phyloP scores from a whole-genome alignment of 1,140 invertebrate genomes.

The Helicoverpa armigera region DNA sequence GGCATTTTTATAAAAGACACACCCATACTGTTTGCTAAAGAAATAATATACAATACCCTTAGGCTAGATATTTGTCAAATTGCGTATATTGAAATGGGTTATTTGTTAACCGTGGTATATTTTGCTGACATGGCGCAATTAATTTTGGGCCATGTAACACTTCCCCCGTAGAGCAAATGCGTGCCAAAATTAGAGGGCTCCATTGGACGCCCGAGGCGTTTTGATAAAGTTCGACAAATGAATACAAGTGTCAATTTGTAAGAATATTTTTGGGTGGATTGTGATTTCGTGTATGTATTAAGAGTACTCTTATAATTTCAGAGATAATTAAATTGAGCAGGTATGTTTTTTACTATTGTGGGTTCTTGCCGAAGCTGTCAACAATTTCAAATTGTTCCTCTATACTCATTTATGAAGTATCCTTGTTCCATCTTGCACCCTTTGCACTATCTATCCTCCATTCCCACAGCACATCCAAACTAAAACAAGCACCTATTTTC shows the following conservation, averaged over 20 bases:
- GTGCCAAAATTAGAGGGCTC: conserved; percentile 23
- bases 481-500: not conserved
- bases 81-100: conserved; percentile 8
- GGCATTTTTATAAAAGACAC: conserved; percentile 9
- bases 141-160: conserved; percentile 16
- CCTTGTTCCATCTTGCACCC: too few species aligned
- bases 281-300: not conserved
- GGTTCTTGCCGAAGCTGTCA: too few species aligned
- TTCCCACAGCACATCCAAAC: too few species aligned
- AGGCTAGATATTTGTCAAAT: conserved; percentile 26
- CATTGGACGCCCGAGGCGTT: conserved; percentile 6
- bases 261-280: not conserved
- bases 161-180: not conserved
- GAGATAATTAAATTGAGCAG: too few species aligned
- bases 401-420: too few species aligned
- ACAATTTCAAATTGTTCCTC: too few species aligned
- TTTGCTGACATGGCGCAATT: conserved; percentile 26
- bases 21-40: not conserved
- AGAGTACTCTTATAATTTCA: too few species aligned
- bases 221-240: conserved; percentile 14
- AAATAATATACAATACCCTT: not conserved
- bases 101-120: conserved; percentile 25
- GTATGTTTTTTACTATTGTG: too few species aligned
- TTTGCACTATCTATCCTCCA: too few species aligned
- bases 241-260: conserved; percentile 29